Base-by-base conservation (phyloP, 2,797 vertebrate genomes). In the Parotocinclus haroldoi region DNA sequence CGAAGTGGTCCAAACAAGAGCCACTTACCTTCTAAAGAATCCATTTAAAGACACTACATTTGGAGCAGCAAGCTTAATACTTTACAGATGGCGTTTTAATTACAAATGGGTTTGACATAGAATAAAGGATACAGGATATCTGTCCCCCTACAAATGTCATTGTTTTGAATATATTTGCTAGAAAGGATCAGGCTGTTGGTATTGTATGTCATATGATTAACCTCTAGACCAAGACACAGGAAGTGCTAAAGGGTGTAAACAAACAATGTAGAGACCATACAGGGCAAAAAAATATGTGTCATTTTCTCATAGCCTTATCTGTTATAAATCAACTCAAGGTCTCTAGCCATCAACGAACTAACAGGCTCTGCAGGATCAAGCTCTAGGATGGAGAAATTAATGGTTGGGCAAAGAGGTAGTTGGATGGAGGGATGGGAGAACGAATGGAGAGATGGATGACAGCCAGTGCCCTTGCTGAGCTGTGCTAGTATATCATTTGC, bases 291-390 rank as follows among this genome's bases (percentile, higher is more conserved):
- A 64, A 46, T 37, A 63, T n/a, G 65, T 50, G 17, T 58, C 58
- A 63, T 66, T 65, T 65, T 38, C 48, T 42, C 7, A 27, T 57
- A 54, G 51, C 12, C 16, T n/a, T 42, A 52, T 62, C 78, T 75
- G 63, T 74, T 76, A 72, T 82, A 83, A 83, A 76, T 86, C 81
- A 79, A 72, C 58, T 68, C 69, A 75, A 63, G 85, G 84, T 82
- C 83, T 51, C n/a, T 39, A 61, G 81, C 61, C 45, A 50, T 37
- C 40, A 40, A 27, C 37, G 38, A 27, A 62, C 57, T 61, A 68
- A 51, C 63, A 73, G 38, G 49, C 57, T 38, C 79, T 78, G 69
- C 70, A 54, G 78, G 57, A 58, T 10, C 19, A 9, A 38, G 44
- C 58, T 60, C 59, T 50, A 18, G 7, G 39, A 19, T 74, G 12